phyloP scores from a whole-genome alignment of 2,113 vertebrate genomes.

The Pseudopodoces humilis region DNA sequence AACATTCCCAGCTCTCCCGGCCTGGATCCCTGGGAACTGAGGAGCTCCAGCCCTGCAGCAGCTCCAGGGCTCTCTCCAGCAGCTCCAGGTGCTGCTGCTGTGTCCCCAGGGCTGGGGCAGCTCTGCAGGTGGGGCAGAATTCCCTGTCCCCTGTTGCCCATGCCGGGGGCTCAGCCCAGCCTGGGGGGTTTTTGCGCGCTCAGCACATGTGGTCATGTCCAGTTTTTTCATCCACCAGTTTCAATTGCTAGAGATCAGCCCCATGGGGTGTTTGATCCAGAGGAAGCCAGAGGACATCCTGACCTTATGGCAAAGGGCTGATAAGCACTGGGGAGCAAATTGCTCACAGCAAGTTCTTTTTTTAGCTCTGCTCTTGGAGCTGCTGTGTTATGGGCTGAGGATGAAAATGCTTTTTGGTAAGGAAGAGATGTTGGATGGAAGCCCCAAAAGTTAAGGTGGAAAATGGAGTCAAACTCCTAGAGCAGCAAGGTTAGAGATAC shows the following conservation, averaged over 20 bases:
- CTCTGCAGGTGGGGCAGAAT: not conserved
- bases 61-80: rapidly evolving
- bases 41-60: not conserved
- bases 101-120: not conserved
- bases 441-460: not conserved
- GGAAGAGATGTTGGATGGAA: rapidly evolving
- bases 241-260: not conserved
- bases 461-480: not conserved
- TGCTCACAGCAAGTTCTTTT: not conserved
- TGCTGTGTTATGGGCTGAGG: not conserved
- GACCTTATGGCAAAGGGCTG: not conserved
- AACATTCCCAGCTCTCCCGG: not conserved
- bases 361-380: not conserved
- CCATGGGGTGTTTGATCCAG: rapidly evolving
- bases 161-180: rapidly evolving
- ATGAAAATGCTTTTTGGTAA: not conserved
- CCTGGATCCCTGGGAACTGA: not conserved
- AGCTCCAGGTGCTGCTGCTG: not conserved
- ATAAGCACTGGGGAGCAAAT: not conserved
- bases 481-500: not conserved
- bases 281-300: not conserved
- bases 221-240: not conserved
- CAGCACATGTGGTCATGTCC: rapidly evolving
- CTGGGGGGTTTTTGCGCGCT: rapidly evolving
- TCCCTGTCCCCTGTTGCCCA: not conserved